phyloP scores from a whole-genome alignment of 2,888 invertebrate genomes.

The Cephus rjabovi region DNA sequence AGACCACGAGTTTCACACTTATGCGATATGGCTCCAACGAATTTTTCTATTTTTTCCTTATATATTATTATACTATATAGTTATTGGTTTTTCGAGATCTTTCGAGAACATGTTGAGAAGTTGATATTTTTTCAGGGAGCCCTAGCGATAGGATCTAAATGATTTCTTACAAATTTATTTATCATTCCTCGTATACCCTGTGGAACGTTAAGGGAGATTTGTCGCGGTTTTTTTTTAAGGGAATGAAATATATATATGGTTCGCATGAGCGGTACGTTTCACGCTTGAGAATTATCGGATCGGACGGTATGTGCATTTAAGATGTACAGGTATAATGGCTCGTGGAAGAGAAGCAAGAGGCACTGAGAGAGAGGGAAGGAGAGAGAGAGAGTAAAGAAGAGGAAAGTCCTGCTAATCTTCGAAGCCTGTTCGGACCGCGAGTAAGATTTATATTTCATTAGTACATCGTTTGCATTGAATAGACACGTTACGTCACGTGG shows the following conservation, averaged over 20 bases:
- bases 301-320: not conserved
- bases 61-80: not conserved
- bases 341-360: not conserved
- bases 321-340: not conserved
- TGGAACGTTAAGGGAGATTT: not conserved
- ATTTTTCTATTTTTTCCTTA: not conserved
- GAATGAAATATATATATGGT: not conserved
- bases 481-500: slow-evolving; percentile 47
- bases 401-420: not conserved
- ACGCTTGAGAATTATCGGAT: not conserved
- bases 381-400: not conserved
- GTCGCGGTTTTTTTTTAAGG: not conserved
- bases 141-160: not conserved
- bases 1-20: not conserved
- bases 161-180: not conserved
- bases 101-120: too few species aligned
- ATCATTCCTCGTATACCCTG: not conserved
- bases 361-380: not conserved
- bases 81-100: not conserved
- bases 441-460: slow-evolving; percentile 58
- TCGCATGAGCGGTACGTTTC: not conserved
- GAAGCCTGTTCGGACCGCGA: slow-evolving; percentile 22
- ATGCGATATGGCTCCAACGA: not conserved
- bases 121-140: too few species aligned
- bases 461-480: slow-evolving; percentile 54